Conservation (phyloP, 1,140 invertebrate genomes). For the Brachionus rubens region DNA sequence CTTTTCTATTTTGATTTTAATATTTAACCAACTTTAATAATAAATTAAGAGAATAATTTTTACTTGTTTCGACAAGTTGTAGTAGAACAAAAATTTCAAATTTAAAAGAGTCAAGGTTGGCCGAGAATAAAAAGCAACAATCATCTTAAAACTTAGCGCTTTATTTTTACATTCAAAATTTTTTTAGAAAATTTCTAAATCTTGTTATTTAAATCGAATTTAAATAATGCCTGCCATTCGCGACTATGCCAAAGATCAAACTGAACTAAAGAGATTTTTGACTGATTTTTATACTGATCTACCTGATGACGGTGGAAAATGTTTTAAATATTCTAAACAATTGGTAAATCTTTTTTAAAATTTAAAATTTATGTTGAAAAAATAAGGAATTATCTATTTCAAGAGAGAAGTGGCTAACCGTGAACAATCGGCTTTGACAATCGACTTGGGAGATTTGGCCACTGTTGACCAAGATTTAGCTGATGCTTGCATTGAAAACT, state of each 20-base stretch:
- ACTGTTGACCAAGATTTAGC: conserved; percentile 78
- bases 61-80: too few relatives aligned
- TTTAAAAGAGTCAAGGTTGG: too few relatives aligned
- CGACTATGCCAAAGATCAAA: neutral
- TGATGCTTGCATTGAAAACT: conserved; percentile 76
- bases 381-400: neutral
- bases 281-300: neutral
- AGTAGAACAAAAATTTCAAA: too few relatives aligned
- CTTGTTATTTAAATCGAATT: too few relatives aligned
- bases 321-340: neutral
- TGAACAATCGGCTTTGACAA: conserved; percentile 75
- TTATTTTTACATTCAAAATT: too few relatives aligned
- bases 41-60: too few relatives aligned
- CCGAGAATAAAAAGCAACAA: too few relatives aligned
- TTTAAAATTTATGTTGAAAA: neutral
- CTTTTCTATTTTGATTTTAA: too few relatives aligned
- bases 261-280: neutral
- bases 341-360: neutral
- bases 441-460: conserved; percentile 85
- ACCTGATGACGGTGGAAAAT: neutral
- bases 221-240: neutral
- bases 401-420: conserved; percentile 75
- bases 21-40: too few relatives aligned
- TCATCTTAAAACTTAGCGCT: too few relatives aligned
- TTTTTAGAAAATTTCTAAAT: too few relatives aligned